These are phyloP conservation scores for Pygmarrhopalites habei DNA, from an alignment of 1,140 invertebrate species.

Conservation along the genomic window DNA sequence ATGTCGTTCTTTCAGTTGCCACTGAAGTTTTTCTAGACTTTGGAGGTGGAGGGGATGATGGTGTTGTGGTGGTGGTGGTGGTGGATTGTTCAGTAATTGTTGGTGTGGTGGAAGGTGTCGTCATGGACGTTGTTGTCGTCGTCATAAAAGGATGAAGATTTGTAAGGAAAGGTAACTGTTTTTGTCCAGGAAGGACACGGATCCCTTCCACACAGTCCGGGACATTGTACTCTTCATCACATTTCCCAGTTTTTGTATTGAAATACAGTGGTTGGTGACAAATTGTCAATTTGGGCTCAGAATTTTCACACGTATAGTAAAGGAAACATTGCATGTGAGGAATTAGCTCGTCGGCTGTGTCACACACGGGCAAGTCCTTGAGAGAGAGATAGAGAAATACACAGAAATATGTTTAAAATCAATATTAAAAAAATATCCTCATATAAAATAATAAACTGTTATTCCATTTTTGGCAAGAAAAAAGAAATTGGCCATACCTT, in stretches of 20 bases:
- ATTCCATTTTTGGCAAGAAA: too few relatives aligned
- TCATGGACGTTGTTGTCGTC: too few relatives aligned
- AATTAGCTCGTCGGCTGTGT: background rate
- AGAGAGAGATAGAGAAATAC: too few relatives aligned
- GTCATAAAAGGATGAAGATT: background rate
- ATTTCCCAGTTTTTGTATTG: background rate
- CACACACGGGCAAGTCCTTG: background rate
- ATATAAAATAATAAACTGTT: too few relatives aligned
- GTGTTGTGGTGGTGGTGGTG: background rate
- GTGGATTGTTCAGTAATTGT: background rate
- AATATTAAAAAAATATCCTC: too few relatives aligned
- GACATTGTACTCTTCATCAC: background rate
- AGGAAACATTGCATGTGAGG: conserved; percentile 2
- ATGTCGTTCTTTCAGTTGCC: too few relatives aligned
- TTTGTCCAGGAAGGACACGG: background rate
- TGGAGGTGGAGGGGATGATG: background rate
- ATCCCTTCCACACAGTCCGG: background rate
- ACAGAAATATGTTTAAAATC: background rate
- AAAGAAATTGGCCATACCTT: too few relatives aligned
- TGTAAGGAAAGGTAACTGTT: background rate
- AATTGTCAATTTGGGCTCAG: background rate
- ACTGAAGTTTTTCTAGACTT: too few relatives aligned
- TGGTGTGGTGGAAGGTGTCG: background rate
- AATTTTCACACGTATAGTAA: background rate
- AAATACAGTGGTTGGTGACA: background rate